phyloP scores from a whole-genome alignment of 1,140 invertebrate species.

The Nebria ingens region DNA sequence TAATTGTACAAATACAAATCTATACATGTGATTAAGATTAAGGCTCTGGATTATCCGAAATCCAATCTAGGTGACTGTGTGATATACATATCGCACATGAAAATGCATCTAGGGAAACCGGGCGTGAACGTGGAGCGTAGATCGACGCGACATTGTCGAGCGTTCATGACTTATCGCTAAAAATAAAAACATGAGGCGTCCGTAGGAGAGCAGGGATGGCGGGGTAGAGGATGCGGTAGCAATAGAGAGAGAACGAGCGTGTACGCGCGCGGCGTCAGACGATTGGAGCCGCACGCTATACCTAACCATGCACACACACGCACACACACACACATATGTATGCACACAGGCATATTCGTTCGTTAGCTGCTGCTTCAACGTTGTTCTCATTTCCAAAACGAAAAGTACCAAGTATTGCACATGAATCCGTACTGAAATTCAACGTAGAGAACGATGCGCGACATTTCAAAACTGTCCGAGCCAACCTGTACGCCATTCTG shows the following conservation, averaged over 20 bases:
- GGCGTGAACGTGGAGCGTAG: no score
- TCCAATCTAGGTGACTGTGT: no score
- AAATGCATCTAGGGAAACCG: no score
- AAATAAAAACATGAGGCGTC: constrained; percentile 6
- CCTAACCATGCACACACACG: constrained; percentile 10
- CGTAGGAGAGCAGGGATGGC: neutral
- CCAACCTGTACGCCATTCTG: constrained; percentile 14
- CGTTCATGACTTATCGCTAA: constrained; percentile 8
- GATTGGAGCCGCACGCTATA: neutral
- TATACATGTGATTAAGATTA: no score
- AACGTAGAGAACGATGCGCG: constrained; percentile 17
- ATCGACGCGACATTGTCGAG: neutral
- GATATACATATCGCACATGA: no score
- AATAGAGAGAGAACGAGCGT: no score
- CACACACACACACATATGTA: neutral
- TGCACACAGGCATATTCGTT: neutral
- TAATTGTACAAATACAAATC: no score
- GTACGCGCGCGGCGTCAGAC: neutral
- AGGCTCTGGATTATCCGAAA: no score
- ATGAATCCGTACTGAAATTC: constrained; percentile 14
- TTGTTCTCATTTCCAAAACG: neutral
- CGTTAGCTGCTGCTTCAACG: neutral
- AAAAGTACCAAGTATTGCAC: constrained; percentile 12
- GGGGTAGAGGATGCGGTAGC: neutral
- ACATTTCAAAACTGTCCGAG: constrained; percentile 10